Percentiles rank a stretch among this genome's conserved stretches.
These are phyloP conservation scores for Barypeithes pellucidus DNA, from an alignment of 2,888 invertebrate genomes.

Conservation along the genomic window DNA sequence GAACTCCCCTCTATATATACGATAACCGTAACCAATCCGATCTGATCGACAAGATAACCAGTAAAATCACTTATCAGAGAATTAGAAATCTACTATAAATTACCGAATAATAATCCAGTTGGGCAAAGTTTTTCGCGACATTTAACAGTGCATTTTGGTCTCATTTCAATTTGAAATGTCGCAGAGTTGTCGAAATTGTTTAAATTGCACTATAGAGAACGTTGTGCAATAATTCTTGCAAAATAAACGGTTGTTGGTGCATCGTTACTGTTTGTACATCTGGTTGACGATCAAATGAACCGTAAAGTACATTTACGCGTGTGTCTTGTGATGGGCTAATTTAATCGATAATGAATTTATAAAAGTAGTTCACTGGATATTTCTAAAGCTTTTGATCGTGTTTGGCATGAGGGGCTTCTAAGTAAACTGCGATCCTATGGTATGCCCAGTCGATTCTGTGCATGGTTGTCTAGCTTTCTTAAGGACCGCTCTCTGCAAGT, in stretches of 20 bases:
- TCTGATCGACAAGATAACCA: neutral
- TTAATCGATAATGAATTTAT: neutral
- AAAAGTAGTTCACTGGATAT: too few relatives aligned
- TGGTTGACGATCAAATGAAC: constrained; percentile 11
- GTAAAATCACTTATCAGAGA: neutral
- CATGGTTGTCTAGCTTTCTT: too few relatives aligned
- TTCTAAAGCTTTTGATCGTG: too few relatives aligned
- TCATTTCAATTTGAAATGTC: constrained; percentile 23
- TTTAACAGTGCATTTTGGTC: constrained; percentile 1
- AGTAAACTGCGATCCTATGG: too few relatives aligned
- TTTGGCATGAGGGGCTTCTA: too few relatives aligned
- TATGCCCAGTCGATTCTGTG: too few relatives aligned
- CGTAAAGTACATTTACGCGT: neutral
- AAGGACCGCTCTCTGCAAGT: too few relatives aligned
- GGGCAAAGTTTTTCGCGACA: constrained; percentile 6
- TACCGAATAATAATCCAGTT: neutral
- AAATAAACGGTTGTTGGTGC: neutral
- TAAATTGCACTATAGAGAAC: constrained; percentile 13
- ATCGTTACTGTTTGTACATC: neutral
- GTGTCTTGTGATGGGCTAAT: neutral
- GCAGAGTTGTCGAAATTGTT: constrained; percentile 14
- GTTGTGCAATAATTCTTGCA: neutral
- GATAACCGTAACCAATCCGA: neutral
- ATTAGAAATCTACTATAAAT: neutral
- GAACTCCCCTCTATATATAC: too few relatives aligned